A percentile compares a stretch with the other conserved stretches of the same genome.
These are phyloP conservation scores for Archegozetes longisetosus DNA, from an alignment of 1,140 invertebrate genomes.

Conservation along the genomic window DNA sequence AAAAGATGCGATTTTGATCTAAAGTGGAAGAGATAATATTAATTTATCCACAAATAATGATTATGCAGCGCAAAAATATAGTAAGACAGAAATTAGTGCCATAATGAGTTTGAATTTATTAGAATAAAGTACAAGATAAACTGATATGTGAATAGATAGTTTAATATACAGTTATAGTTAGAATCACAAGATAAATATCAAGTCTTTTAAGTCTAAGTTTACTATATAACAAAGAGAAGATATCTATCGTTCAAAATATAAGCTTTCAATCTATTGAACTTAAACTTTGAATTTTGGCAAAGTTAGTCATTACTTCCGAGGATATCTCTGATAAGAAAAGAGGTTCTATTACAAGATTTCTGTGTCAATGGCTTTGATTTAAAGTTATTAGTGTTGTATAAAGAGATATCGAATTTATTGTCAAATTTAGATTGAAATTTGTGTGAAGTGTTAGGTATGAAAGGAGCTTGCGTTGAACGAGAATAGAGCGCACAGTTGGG, in stretches of 20 bases:
- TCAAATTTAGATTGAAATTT: background rate
- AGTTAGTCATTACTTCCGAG: background rate
- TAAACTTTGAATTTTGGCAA: background rate
- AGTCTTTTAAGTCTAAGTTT: too few relatives aligned
- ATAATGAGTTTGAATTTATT: too few relatives aligned
- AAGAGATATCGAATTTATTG: background rate
- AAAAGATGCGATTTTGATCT: too few relatives aligned
- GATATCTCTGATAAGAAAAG: background rate
- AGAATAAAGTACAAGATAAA: too few relatives aligned
- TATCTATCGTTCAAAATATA: background rate
- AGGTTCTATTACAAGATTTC: background rate
- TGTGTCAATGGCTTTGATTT: background rate
- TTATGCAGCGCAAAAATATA: too few relatives aligned
- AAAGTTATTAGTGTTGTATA: background rate
- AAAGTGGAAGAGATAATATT: too few relatives aligned
- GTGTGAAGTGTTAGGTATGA: background rate
- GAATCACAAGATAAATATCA: too few relatives aligned
- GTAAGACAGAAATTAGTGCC: too few relatives aligned
- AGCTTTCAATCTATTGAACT: background rate
- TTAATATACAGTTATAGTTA: too few relatives aligned
- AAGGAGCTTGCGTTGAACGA: background rate
- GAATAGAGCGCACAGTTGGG: background rate
- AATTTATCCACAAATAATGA: too few relatives aligned
- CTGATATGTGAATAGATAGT: too few relatives aligned
- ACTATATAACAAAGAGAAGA: too few relatives aligned